Base-by-base conservation (phyloP, 2,113 vertebrate genomes). In the Mirounga angustirostris region DNA sequence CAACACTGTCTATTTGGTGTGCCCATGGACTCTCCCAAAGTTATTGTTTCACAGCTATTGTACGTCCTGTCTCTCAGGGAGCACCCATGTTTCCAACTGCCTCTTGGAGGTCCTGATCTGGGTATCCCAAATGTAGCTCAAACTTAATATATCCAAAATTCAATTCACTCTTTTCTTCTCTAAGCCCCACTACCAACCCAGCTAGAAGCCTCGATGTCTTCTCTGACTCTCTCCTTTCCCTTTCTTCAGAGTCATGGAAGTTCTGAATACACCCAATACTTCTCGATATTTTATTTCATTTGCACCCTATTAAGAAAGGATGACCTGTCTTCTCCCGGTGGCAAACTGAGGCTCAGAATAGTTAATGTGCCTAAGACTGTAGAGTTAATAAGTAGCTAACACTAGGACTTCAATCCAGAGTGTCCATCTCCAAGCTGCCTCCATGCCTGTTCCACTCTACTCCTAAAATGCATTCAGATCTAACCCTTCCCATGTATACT, bases 1-100 rank as follows among this genome's bases (percentile, higher is more conserved):
- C 15, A 97, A 92, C 61, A 95, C 15, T 63, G 84, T 98, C 90
- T 56, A 67, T 91, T 30, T 92, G 46, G 36, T 92, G 30, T 97
- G 90, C 82, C 46, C 78, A 89, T 3, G 5, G 33, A 59, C 59
- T 74, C 71, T 54, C 78, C 30, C 18, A 24, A 28, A 56, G 80
- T 36, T 91, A 54, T 13, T 71, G 65, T 58, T 93, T 76, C 87
- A 89, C 69, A 76, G 46, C 73, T 85, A 22, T 46, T 52, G 16
- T n/a, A 69, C 40, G 12, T 81, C 36, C 73, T 71, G 73, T 89
- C 56, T 82, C 33, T 93, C 67, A 87, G 7, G 46, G 63, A 96
- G 50, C 43, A 74, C 50, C 30, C 65, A 21, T 46, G 67, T 82
- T 95, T 95, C 58, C 58, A 94, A 36, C 28, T 78, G 83, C 74